Conservation (phyloP, 1,140 invertebrate genomes). For the Wiebesia pumilae region DNA sequence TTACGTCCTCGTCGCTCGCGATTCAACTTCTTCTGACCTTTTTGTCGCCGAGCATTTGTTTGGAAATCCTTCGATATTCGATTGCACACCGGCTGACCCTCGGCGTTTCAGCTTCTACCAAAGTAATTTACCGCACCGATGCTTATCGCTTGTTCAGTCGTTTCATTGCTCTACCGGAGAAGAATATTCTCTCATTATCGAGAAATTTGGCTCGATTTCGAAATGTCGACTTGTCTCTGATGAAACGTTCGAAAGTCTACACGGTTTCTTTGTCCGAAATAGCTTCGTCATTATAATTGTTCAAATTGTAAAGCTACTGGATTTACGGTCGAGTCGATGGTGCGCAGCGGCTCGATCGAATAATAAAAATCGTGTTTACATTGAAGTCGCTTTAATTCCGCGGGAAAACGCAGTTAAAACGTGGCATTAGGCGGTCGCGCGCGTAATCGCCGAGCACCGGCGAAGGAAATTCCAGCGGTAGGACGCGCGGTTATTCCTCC, state of each 20-base stretch:
- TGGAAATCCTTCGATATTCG: not conserved
- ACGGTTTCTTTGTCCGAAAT: not conserved
- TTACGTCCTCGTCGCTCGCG: not conserved
- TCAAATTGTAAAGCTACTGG: not conserved
- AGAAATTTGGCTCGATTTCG: not conserved
- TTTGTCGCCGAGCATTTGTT: too few species aligned
- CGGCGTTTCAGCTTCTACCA: too few species aligned
- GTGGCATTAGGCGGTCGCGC: too few species aligned
- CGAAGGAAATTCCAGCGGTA: too few species aligned
- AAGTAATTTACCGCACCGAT: too few species aligned
- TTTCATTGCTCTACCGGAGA: too few species aligned
- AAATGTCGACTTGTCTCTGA: not conserved
- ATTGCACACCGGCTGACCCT: too few species aligned
- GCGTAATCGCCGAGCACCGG: too few species aligned
- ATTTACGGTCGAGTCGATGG: not conserved
- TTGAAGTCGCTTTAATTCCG: not conserved
- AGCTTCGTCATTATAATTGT: not conserved
- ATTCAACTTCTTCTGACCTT: not conserved
- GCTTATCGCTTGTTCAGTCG: too few species aligned
- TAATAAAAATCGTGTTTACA: not conserved
- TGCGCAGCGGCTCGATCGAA: not conserved
- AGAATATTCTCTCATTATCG: too few species aligned
- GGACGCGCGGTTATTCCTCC: not conserved
- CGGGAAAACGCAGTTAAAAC: too few species aligned
- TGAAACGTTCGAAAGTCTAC: not conserved